phyloP scores from a whole-genome alignment of 2,113 vertebrate species.

The Gymnarchus niloticus region DNA sequence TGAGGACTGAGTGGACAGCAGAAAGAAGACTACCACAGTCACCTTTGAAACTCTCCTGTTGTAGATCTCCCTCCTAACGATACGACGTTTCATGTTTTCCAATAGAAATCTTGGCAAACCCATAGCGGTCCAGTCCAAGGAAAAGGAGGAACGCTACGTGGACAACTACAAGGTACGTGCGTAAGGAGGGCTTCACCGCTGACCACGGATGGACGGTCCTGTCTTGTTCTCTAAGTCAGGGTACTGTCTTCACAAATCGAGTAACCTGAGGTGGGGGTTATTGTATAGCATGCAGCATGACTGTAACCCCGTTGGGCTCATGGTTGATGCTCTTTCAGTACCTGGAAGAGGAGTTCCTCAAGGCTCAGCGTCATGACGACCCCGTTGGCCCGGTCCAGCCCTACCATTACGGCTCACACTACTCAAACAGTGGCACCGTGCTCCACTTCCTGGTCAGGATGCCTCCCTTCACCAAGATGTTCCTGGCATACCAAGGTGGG shows the following conservation, averaged over 20 bases:
- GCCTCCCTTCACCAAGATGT: slow-evolving; percentile 98
- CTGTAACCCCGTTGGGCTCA: not conserved
- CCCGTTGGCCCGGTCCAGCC: slow-evolving; percentile 97
- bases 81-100: not conserved
- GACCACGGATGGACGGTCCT: not conserved
- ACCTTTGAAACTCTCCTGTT: too few species aligned
- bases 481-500: slow-evolving; percentile 93
- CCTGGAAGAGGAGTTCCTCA: slow-evolving; percentile 91
- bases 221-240: not conserved
- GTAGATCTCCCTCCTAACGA: not conserved
- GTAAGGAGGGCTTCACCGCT: not conserved
- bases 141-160: slow-evolving; percentile 97
- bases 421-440: slow-evolving; percentile 96
- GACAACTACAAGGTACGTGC: slow-evolving; percentile 85
- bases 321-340: slow-evolving; percentile 62
- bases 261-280: not conserved
- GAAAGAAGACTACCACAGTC: not conserved
- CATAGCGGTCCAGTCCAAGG: slow-evolving; percentile 97
- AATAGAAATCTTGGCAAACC: slow-evolving; percentile 87
- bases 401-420: slow-evolving; percentile 97
- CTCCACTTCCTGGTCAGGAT: slow-evolving; percentile 95
- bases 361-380: slow-evolving; percentile 88
- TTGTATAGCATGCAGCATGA: not conserved
- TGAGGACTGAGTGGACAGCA: not conserved
- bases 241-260: not conserved